Base-by-base conservation (phyloP, 1,140 invertebrate species). In the Diachasmimorpha longicaudata region DNA sequence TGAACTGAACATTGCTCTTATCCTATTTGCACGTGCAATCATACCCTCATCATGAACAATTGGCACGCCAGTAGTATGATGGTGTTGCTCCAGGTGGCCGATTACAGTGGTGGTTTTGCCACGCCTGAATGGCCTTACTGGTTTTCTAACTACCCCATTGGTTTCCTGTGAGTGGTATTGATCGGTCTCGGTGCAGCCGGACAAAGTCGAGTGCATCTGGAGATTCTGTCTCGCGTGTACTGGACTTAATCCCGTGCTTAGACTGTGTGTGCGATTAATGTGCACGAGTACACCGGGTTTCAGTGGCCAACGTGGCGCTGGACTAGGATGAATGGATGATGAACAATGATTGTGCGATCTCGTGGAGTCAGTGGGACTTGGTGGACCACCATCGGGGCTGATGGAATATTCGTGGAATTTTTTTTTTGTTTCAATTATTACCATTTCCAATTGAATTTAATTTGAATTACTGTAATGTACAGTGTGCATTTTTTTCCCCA, bases 251-350 rank as follows among this genome's bases (percentile, higher is more conserved):
- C 88, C 86, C 19, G 86, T 85, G 75, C 86, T 83, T 58, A 93
- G 89, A 77, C 91, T 92, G 82, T 93, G 91, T 76, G 92, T 90
- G 81, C 92, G 93, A 89, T 96, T 96, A 44, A 96, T 93, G 87
- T 96, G 95, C 58, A 96, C 94, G 80, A 96, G 90, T 55, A 97
- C 95, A 36, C 95, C 96, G 0, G 96, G 95, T 82, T 95, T 94
- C 74, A 96, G 88, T 31, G 96, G 96, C 95, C 95, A 97, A 81
- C 95, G 95, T 78, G 91, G 93, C 14, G 93, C 93, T 86, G 92
- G 93, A 79, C 91, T 93, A 39, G 89, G 85, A 79, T 87, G 86
- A 76, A 78, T 84, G 78, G 79, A 83, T 74, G 78, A 44, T 39
- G 75, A 67, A 48, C 75, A 72, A 25, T n/a, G 78, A 85, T 76